A percentile compares a stretch with the other conserved stretches of the same genome.
Conservation (phyloP, 1,140 invertebrate species). For the Parapsyche elsis region DNA sequence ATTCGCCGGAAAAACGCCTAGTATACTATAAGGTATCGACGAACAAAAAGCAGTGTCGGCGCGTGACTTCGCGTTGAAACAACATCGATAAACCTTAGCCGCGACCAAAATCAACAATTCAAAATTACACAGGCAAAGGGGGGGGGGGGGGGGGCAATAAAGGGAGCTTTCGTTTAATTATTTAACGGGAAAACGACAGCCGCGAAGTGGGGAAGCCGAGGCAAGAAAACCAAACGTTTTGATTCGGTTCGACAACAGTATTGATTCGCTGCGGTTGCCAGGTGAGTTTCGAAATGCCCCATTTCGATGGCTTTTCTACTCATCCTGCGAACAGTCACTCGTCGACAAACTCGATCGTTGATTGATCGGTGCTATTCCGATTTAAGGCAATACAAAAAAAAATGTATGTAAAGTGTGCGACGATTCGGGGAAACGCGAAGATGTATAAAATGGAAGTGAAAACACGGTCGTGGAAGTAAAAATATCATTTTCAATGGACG, state of each 20-base stretch:
- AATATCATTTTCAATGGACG: slow-evolving; percentile 7
- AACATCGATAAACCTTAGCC: slow-evolving; percentile 3
- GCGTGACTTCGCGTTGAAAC: background rate
- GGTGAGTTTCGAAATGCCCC: background rate
- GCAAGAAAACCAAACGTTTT: background rate
- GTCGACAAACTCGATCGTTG: background rate
- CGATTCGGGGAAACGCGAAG: background rate
- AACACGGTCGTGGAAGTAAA: background rate
- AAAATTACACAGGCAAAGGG: background rate
- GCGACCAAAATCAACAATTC: background rate
- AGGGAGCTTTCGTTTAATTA: background rate
- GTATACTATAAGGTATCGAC: background rate
- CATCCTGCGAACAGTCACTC: too few species aligned
- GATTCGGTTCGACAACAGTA: slow-evolving; percentile 24
- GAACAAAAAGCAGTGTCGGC: background rate
- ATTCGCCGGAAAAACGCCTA: too few species aligned
- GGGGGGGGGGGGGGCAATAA: background rate
- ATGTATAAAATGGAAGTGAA: background rate
- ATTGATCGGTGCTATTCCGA: background rate
- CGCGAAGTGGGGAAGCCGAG: background rate
- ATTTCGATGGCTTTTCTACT: too few species aligned
- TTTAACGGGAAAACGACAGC: background rate
- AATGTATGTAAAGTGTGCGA: background rate
- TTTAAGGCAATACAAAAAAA: background rate
- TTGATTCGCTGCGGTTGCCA: slow-evolving; percentile 26